phyloP scores from a whole-genome alignment of 2,797 vertebrate genomes.

The Buphagus erythrorhynchus region DNA sequence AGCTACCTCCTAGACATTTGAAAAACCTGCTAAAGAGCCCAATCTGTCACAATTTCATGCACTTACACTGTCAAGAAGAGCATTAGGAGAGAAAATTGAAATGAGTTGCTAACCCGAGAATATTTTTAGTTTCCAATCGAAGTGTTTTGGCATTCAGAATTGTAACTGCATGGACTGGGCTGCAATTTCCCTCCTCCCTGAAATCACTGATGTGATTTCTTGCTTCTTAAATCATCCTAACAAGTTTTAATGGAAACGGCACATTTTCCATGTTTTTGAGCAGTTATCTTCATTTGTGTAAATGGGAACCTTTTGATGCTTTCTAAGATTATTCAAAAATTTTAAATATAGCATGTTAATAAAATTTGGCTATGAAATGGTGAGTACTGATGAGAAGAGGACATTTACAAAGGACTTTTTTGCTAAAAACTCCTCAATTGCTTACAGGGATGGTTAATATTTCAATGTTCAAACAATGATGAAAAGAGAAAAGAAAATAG shows the following conservation, averaged over 20 bases:
- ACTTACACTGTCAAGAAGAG: background rate
- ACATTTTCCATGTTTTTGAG: background rate
- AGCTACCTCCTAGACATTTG: background rate
- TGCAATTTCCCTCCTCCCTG: background rate
- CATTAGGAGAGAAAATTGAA: background rate
- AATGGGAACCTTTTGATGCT: background rate
- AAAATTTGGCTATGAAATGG: background rate
- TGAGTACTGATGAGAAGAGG: background rate
- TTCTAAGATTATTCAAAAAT: background rate
- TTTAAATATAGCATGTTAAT: background rate
- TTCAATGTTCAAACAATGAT: background rate
- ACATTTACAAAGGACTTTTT: background rate
- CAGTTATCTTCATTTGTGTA: background rate
- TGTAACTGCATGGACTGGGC: background rate
- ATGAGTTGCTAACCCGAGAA: background rate
- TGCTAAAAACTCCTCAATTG: background rate
- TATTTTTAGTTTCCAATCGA: background rate
- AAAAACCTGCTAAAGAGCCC: background rate
- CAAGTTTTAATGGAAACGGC: background rate
- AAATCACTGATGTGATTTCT: background rate
- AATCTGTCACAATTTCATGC: background rate
- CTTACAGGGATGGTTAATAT: background rate
- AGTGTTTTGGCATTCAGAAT: background rate
- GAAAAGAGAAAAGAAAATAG: background rate
- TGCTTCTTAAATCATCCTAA: background rate